Evolutionary conservation across 2,888 invertebrate species (phyloP).

Genomic region (Eulithis prunata): DNA sequence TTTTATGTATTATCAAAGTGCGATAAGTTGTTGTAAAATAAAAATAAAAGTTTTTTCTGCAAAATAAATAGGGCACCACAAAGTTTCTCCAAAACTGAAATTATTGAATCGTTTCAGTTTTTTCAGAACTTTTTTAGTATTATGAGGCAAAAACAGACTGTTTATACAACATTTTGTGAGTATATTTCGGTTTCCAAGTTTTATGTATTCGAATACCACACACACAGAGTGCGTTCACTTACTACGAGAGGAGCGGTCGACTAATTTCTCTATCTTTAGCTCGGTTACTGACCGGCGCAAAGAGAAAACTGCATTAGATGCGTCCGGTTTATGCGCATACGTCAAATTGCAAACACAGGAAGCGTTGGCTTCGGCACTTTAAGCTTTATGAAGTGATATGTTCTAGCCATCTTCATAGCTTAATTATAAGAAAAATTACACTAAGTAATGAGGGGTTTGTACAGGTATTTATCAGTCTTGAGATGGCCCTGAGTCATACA

Average conservation of each 20-base stretch:
- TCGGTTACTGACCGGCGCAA: conserved; percentile 78
- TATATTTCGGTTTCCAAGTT: neutral
- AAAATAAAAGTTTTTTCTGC: too few species aligned
- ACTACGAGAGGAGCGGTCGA: conserved; percentile 63
- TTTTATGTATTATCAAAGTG: too few species aligned
- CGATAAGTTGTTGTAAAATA: too few species aligned
- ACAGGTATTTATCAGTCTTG: too few species aligned
- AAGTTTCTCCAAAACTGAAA: too few species aligned
- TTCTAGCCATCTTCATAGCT: neutral
- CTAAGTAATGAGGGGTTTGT: too few species aligned
- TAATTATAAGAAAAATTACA: too few species aligned
- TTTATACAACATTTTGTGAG: too few species aligned
- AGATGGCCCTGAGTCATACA: too few species aligned
- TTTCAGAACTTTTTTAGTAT: neutral
- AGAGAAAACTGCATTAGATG: conserved; percentile 81
- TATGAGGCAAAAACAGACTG: neutral
- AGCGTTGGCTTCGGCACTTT: conserved; percentile 21
- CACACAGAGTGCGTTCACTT: conserved; percentile 72
- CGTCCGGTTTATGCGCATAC: conserved; percentile 74
- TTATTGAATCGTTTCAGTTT: too few species aligned
- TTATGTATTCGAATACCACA: conserved; percentile 24
- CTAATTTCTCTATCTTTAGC: conserved; percentile 84
- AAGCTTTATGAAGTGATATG: conserved; percentile 32
- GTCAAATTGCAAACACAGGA: conserved; percentile 55
- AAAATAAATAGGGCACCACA: too few species aligned